phyloP scores from a whole-genome alignment of 2,113 vertebrate species.

The Pithys albifrons region DNA sequence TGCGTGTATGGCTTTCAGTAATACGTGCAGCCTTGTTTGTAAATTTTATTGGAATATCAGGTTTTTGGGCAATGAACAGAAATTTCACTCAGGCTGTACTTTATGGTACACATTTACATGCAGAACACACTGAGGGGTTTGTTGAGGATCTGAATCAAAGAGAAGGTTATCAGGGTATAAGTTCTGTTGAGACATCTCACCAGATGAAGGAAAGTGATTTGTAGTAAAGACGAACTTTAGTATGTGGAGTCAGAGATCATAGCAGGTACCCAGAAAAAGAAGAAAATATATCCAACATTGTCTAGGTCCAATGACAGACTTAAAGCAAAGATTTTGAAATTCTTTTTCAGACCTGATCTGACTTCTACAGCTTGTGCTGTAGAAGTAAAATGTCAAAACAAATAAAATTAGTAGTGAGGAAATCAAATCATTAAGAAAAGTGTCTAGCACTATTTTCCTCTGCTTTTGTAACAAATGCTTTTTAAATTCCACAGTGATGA shows the following conservation, averaged over 20 bases:
- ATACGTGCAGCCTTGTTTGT: background rate
- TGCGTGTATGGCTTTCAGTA: background rate
- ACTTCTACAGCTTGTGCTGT: background rate
- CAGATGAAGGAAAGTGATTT: background rate
- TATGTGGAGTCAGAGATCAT: background rate
- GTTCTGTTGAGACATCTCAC: background rate
- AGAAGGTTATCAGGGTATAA: background rate
- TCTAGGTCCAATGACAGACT: background rate
- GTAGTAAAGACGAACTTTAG: background rate
- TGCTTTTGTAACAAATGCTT: background rate
- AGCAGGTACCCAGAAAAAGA: background rate
- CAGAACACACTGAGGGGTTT: background rate
- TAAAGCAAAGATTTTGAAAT: background rate
- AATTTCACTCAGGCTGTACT: background rate
- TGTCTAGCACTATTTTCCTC: background rate
- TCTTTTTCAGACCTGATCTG: background rate
- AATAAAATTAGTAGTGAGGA: background rate
- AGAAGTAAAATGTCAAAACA: background rate
- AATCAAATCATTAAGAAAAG: background rate
- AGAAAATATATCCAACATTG: background rate
- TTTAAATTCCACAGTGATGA: background rate
- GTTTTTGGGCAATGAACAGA: background rate
- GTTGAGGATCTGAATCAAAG: fast-evolving
- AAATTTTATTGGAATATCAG: background rate
- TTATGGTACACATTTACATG: fast-evolving